These are phyloP conservation scores for Ormyrus thymus DNA, from an alignment of 2,888 invertebrate species.

Conservation along the genomic window DNA sequence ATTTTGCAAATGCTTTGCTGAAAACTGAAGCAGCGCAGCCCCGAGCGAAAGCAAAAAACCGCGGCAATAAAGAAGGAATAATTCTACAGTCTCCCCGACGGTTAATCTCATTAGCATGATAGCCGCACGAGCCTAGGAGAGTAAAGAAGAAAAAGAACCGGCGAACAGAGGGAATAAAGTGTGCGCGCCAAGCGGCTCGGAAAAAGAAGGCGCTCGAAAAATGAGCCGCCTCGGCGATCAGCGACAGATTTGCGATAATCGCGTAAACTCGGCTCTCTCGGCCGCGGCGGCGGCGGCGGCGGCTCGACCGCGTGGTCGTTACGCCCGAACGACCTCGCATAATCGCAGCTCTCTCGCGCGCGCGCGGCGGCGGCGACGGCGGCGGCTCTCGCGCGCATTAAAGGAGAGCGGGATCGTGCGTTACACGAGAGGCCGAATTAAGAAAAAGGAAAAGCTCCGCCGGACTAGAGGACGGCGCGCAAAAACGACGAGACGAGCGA, in stretches of 20 bases:
- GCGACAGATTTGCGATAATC: conserved; percentile 51
- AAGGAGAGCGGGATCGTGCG: conserved; percentile 18
- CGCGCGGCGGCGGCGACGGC: too few species aligned
- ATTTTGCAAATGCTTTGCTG: too few species aligned
- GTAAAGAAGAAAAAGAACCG: background rate
- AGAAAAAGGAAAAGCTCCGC: conserved; percentile 16
- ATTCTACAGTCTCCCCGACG: background rate
- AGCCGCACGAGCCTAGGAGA: background rate
- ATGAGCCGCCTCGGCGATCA: background rate
- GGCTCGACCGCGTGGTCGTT: conserved; percentile 44
- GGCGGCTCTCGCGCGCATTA: conserved; percentile 12
- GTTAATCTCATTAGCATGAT: conserved; percentile 35
- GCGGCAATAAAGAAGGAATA: too few species aligned
- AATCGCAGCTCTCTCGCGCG: conserved; percentile 24
- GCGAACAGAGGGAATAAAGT: background rate
- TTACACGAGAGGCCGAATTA: background rate
- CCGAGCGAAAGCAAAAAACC: too few species aligned
- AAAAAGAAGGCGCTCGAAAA: background rate
- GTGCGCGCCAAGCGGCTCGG: background rate
- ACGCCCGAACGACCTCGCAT: conserved; percentile 40
- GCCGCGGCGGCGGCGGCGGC: conserved; percentile 1
- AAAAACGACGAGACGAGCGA: conserved; percentile 19
- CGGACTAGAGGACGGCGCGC: too few species aligned
- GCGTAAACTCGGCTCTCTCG: conserved; percentile 31
- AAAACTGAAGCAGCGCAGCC: too few species aligned